Evolutionary conservation across 2,797 vertebrate species (phyloP).

Genomic region (Alcedo quadribrachys): DNA sequence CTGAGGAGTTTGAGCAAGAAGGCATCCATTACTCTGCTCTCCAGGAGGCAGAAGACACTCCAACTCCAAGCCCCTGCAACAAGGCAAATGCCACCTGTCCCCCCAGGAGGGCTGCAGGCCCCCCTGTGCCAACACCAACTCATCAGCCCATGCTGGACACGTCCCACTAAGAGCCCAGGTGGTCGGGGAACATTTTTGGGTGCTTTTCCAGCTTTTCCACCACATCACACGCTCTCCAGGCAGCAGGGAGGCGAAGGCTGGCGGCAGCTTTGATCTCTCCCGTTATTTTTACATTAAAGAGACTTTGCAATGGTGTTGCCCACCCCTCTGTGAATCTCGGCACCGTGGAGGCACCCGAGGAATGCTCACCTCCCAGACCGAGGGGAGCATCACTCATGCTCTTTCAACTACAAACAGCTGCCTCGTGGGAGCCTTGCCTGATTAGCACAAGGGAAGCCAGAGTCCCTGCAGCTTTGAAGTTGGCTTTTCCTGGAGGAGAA

Average conservation of each 20-base stretch:
- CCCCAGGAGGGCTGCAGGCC: background rate
- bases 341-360: background rate
- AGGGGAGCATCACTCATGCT: slow-evolving; percentile 7
- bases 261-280: background rate
- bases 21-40: accelerated
- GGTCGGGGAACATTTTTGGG: background rate
- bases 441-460: background rate
- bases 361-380: background rate
- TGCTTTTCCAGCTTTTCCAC: background rate
- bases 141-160: background rate
- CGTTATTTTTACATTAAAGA: slow-evolving; percentile 36
- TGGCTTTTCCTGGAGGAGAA: background rate
- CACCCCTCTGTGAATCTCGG: background rate
- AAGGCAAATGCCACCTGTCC: background rate
- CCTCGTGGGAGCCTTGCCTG: background rate
- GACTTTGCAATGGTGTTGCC: background rate
- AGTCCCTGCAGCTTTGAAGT: accelerated
- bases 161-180: background rate
- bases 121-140: background rate
- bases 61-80: accelerated
- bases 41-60: background rate
- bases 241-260: background rate
- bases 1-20: background rate
- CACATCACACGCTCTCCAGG: background rate
- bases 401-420: slow-evolving; percentile 14